A percentile compares a stretch with the other conserved stretches of the same genome.
These are phyloP conservation scores for Copsychus sechellarum DNA, from an alignment of 2,113 vertebrate species.

Conservation along the genomic window DNA sequence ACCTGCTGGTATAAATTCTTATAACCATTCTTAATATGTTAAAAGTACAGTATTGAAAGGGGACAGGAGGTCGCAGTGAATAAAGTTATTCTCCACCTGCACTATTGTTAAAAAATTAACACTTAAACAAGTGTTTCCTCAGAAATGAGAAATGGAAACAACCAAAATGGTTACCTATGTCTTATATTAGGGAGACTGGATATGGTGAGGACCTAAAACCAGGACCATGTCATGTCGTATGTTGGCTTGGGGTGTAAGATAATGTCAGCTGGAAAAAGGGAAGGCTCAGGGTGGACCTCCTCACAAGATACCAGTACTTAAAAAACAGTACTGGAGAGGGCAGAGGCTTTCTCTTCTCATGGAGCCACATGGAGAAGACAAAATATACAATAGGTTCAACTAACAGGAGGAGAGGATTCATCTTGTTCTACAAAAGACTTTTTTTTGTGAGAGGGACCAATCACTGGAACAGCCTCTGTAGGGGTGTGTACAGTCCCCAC, in stretches of 20 bases:
- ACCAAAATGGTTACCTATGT: neutral
- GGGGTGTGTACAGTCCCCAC: neutral
- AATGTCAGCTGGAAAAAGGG: neutral
- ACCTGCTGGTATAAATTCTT: neutral
- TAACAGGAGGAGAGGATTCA: neutral
- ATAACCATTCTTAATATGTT: neutral
- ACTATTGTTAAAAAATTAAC: neutral
- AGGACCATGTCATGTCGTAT: neutral
- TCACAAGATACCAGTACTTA: neutral
- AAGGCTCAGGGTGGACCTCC: neutral
- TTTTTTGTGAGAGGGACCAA: neutral
- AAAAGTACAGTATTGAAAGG: neutral
- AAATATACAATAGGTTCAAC: neutral
- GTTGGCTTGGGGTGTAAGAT: neutral
- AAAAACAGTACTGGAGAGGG: neutral
- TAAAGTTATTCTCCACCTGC: neutral
- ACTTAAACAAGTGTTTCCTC: neutral
- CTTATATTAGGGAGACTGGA: neutral
- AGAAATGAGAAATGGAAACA: neutral
- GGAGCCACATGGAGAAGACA: neutral
- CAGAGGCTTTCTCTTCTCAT: neutral
- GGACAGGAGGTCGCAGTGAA: neutral
- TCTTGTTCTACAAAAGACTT: neutral
- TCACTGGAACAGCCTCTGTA: neutral
- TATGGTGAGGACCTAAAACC: neutral